Percentiles rank a stretch among this genome's conserved stretches.
These are phyloP conservation scores for Drosophila rufa DNA, from an alignment of 1,140 invertebrate genomes.

Conservation along the genomic window DNA sequence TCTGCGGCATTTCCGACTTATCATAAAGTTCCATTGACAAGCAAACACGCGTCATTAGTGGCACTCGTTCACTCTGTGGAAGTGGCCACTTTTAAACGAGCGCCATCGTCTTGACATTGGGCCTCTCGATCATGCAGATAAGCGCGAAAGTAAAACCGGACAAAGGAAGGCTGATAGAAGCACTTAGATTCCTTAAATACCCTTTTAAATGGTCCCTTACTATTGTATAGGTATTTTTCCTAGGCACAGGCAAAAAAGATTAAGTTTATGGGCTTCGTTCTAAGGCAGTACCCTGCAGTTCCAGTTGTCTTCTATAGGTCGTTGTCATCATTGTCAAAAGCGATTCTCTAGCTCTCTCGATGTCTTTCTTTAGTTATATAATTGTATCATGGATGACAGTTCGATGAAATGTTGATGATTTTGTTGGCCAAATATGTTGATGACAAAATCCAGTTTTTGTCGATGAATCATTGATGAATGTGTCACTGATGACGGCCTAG, in stretches of 20 bases:
- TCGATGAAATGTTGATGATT: too few relatives aligned
- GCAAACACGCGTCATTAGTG: slow-evolving; percentile 43
- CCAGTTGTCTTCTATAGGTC: too few relatives aligned
- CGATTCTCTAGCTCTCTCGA: too few relatives aligned
- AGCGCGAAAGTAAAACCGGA: slow-evolving; percentile 1
- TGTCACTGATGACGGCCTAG: too few relatives aligned
- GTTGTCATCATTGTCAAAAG: too few relatives aligned
- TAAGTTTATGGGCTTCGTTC: too few relatives aligned
- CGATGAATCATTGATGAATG: too few relatives aligned
- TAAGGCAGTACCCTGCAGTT: too few relatives aligned
- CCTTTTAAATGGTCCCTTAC: not conserved
- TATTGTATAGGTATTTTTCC: not conserved
- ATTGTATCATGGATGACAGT: too few relatives aligned
- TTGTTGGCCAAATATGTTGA: too few relatives aligned
- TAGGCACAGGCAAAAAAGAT: not conserved
- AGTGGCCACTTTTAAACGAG: slow-evolving; percentile 35
- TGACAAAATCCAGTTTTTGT: too few relatives aligned
- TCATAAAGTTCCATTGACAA: slow-evolving; percentile 40
- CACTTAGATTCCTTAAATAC: not conserved
- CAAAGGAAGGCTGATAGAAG: not conserved
- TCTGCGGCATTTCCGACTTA: slow-evolving; percentile 33
- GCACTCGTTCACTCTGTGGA: slow-evolving; percentile 16
- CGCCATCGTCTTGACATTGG: slow-evolving; percentile 14
- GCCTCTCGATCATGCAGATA: slow-evolving; percentile 7
- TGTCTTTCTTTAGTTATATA: too few relatives aligned